Conservation (phyloP, 2,113 vertebrate genomes). For the Leptobrachium leishanense region DNA sequence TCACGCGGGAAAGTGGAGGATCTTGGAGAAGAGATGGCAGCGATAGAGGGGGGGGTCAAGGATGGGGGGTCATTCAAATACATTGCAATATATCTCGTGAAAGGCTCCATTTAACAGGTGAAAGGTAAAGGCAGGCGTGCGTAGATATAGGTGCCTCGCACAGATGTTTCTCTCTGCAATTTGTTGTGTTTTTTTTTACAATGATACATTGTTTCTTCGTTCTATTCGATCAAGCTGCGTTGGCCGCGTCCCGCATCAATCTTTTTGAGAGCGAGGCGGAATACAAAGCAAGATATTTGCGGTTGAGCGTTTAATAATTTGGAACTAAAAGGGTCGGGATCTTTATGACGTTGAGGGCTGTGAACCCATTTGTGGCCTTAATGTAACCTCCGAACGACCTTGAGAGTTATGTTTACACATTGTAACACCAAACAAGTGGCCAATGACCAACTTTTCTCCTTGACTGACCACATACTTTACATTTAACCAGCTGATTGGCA, state of each 20-base stretch:
- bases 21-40: slow-evolving; percentile 58
- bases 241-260: slow-evolving; percentile 58
- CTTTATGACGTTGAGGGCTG: too few relatives aligned
- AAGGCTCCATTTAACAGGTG: slow-evolving; percentile 69
- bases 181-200: not conserved
- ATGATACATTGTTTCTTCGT: not conserved
- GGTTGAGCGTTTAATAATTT: too few relatives aligned
- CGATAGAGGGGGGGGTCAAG: too few relatives aligned
- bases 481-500: too few relatives aligned
- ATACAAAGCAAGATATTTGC: too few relatives aligned
- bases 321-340: too few relatives aligned
- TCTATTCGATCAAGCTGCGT: not conserved
- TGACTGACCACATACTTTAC: too few relatives aligned
- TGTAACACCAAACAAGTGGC: too few relatives aligned
- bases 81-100: slow-evolving; percentile 66
- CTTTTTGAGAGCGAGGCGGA: not conserved
- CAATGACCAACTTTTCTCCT: too few relatives aligned
- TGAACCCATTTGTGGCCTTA: too few relatives aligned
- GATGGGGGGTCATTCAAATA: slow-evolving; percentile 61
- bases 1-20: slow-evolving; percentile 71
- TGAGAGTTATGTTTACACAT: too few relatives aligned
- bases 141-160: slow-evolving; percentile 67
- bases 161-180: slow-evolving; percentile 53
- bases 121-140: slow-evolving; percentile 55
- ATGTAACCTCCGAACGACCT: too few relatives aligned